Evolutionary conservation across 2,797 vertebrate species (phyloP).

Genomic region (Rallus crepitans): DNA sequence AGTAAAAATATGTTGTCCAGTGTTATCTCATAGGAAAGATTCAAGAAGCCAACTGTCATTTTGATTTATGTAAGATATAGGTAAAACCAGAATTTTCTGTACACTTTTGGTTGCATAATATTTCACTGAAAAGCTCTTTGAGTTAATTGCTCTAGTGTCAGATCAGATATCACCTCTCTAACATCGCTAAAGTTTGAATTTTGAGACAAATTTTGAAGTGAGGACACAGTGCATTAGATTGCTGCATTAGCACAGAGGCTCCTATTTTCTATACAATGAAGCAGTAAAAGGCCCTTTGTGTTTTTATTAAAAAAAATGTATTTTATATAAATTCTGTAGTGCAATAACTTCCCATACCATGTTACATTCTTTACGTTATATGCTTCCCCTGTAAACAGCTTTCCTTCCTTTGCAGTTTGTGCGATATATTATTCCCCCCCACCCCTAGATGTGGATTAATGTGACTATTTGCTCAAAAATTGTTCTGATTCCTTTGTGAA

Average conservation of each 20-base stretch:
- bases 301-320: constrained; percentile 53
- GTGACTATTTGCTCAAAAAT: neutral
- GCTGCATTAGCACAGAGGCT: constrained; percentile 34
- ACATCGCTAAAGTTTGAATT: neutral
- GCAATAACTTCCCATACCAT: constrained; percentile 50
- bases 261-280: constrained; percentile 31
- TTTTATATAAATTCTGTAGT: constrained; percentile 63
- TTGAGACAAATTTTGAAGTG: constrained; percentile 30
- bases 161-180: constrained; percentile 42
- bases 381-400: constrained; percentile 52
- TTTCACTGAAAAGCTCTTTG: neutral
- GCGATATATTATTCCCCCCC: neutral
- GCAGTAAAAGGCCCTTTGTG: constrained; percentile 57
- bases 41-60: neutral
- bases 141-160: constrained; percentile 22
- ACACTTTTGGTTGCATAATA: neutral
- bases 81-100: neutral
- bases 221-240: constrained; percentile 36
- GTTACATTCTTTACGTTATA: constrained; percentile 54
- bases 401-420: constrained; percentile 53
- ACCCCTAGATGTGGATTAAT: neutral
- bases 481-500: neutral
- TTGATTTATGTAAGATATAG: neutral
- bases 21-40: neutral
- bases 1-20: neutral